Percentiles rank a stretch among this genome's conserved stretches.
These are phyloP conservation scores for Octonoba sinensis DNA, from an alignment of 2,888 invertebrate species.

Conservation along the genomic window DNA sequence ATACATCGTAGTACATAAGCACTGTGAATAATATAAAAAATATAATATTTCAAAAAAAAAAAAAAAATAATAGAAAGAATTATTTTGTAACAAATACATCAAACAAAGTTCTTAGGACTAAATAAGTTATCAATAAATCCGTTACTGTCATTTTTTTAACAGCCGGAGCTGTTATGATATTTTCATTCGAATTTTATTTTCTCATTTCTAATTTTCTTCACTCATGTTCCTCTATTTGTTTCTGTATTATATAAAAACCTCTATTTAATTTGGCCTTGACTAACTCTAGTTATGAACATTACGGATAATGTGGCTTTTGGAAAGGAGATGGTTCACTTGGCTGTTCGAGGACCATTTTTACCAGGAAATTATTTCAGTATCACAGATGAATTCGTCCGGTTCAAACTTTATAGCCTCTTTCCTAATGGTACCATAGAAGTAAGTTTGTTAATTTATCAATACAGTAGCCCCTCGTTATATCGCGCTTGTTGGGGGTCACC, in stretches of 20 bases:
- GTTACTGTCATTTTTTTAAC: too few species aligned
- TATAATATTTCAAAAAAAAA: too few species aligned
- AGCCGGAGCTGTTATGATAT: too few species aligned
- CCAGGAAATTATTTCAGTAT: constrained; percentile 75
- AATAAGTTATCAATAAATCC: too few species aligned
- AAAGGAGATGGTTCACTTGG: constrained; percentile 59
- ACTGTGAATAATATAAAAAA: too few species aligned
- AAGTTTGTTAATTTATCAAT: neutral
- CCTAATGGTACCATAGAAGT: constrained; percentile 33
- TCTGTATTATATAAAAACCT: too few species aligned
- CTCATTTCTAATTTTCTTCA: neutral
- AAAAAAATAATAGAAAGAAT: too few species aligned
- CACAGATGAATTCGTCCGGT: constrained; percentile 68
- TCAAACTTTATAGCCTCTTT: constrained; percentile 68
- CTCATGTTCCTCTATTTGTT: neutral
- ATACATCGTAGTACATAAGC: too few species aligned
- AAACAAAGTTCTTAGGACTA: too few species aligned
- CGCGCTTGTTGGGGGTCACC: neutral
- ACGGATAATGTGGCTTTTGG: constrained; percentile 44
- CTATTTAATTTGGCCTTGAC: neutral
- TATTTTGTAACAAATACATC: too few species aligned
- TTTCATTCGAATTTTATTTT: neutral
- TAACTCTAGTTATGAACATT: constrained; percentile 53
- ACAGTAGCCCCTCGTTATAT: too few species aligned
- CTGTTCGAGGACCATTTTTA: constrained; percentile 75